phyloP scores from a whole-genome alignment of 1,140 invertebrate species.

The Adoxophyes honmai region DNA sequence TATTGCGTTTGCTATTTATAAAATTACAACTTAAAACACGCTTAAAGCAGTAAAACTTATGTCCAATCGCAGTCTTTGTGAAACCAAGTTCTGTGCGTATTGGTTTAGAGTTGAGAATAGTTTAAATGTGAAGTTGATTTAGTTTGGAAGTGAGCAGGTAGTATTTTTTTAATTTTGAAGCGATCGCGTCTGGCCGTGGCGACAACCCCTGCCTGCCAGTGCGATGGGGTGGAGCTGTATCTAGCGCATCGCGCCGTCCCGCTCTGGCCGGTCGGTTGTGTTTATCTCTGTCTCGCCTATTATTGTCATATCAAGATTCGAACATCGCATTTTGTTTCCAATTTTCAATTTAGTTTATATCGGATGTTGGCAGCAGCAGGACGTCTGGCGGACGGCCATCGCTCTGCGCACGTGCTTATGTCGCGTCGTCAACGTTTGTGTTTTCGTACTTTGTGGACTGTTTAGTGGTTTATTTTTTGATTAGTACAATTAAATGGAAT shows the following conservation, averaged over 20 bases:
- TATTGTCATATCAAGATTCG: slow-evolving; percentile 75
- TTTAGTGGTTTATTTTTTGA: slow-evolving; percentile 18
- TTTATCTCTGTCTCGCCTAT: slow-evolving; percentile 64
- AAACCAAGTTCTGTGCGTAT: slow-evolving; percentile 27
- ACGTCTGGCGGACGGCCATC: slow-evolving; percentile 59
- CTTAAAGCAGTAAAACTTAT: slow-evolving; percentile 38
- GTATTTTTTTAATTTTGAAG: slow-evolving; percentile 57
- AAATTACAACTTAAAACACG: slow-evolving; percentile 56
- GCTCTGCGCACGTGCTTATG: slow-evolving; percentile 49
- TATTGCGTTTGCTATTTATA: slow-evolving; percentile 71
- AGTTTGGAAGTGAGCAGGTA: slow-evolving; percentile 54
- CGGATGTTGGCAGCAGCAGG: slow-evolving; percentile 65
- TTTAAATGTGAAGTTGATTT: slow-evolving; percentile 30
- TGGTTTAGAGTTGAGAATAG: slow-evolving; percentile 48
- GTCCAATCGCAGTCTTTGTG: slow-evolving; percentile 18
- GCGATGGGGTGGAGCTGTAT: slow-evolving; percentile 62
- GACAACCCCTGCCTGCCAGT: slow-evolving; percentile 60
- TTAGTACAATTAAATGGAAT: slow-evolving; percentile 45
- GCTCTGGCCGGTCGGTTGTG: slow-evolving; percentile 30
- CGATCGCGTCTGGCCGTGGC: slow-evolving; percentile 69
- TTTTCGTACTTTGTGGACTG: slow-evolving; percentile 31
- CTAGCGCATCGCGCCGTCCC: slow-evolving; percentile 43
- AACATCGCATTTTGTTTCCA: slow-evolving; percentile 74
- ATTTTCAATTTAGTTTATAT: slow-evolving; percentile 76
- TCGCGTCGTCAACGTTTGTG: slow-evolving; percentile 37